Evolutionary conservation across 1,140 invertebrate genomes (phyloP).

Genomic region (Danaus melanippus): DNA sequence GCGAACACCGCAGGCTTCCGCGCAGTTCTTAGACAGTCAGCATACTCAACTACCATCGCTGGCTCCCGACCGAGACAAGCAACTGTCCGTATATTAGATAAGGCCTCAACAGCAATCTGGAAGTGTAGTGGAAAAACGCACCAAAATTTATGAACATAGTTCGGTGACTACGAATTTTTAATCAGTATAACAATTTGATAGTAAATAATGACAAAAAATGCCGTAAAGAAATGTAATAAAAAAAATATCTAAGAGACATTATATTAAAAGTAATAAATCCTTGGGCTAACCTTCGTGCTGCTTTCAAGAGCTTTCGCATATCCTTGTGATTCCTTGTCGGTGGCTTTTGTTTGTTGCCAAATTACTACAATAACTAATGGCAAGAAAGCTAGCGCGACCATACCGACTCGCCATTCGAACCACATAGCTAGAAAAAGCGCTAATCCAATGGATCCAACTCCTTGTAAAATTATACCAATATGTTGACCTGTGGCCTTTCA

Average conservation of each 20-base stretch:
- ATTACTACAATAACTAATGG: conserved; percentile 76
- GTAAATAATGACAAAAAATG: no score
- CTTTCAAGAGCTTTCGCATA: conserved; percentile 70
- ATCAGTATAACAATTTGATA: no score
- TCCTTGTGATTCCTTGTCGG: conserved; percentile 66
- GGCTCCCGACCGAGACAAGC: conserved; percentile 78
- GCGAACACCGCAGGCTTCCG: conserved; percentile 66
- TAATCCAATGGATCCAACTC: conserved; percentile 73
- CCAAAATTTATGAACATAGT: no score
- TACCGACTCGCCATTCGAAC: conserved; percentile 79
- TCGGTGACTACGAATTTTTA: no score
- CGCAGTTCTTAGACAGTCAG: conserved; percentile 67
- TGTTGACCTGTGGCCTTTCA: conserved; percentile 80
- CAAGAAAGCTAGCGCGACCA: conserved; percentile 77
- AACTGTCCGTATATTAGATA: conserved; percentile 83
- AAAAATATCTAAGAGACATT: no score
- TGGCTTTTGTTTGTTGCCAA: conserved; percentile 74
- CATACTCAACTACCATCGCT: conserved; percentile 74
- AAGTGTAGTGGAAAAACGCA: no score
- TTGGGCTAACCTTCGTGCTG: conserved; percentile 64
- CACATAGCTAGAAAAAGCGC: conserved; percentile 75
- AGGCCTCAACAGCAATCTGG: conserved; percentile 81
- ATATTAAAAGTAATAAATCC: no score
- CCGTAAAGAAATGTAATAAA: no score
- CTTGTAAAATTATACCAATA: conserved; percentile 78